A percentile compares a stretch with the other conserved stretches of the same genome.
Conservation (phyloP, 2,113 vertebrate species). For the Anseranas semipalmata region DNA sequence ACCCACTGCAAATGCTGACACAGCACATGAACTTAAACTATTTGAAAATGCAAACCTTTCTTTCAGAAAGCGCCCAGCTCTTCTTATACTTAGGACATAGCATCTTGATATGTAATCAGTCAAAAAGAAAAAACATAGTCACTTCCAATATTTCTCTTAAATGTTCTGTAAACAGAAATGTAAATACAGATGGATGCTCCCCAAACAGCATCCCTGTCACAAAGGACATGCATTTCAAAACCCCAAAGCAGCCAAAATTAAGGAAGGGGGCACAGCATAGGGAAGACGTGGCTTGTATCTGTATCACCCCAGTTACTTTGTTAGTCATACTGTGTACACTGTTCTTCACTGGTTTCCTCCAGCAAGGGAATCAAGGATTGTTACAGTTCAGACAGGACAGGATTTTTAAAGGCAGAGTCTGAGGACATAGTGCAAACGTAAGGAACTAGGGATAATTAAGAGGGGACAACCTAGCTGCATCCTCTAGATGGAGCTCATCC, state of each 20-base stretch:
- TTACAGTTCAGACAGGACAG: rapidly evolving
- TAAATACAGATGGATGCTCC: not conserved
- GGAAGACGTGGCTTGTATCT: not conserved
- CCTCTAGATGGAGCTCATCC: constrained; percentile 36
- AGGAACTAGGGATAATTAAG: rapidly evolving
- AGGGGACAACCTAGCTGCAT: not conserved
- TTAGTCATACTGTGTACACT: not conserved
- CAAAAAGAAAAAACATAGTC: not conserved
- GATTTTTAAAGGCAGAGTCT: not conserved
- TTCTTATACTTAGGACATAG: not conserved
- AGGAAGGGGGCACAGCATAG: not conserved
- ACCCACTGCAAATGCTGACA: not conserved
- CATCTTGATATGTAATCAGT: not conserved
- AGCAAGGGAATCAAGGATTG: not conserved
- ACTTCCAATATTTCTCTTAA: not conserved
- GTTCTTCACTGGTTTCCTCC: not conserved
- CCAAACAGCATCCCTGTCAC: not conserved
- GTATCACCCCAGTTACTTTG: not conserved
- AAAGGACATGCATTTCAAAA: not conserved
- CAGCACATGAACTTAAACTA: not conserved
- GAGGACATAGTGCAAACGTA: not conserved
- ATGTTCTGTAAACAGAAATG: not conserved
- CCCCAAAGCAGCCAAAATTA: not conserved
- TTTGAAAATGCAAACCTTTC: not conserved
- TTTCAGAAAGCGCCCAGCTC: not conserved